Evolutionary conservation across 2,113 vertebrate species (phyloP).

Genomic region (Caretta caretta): DNA sequence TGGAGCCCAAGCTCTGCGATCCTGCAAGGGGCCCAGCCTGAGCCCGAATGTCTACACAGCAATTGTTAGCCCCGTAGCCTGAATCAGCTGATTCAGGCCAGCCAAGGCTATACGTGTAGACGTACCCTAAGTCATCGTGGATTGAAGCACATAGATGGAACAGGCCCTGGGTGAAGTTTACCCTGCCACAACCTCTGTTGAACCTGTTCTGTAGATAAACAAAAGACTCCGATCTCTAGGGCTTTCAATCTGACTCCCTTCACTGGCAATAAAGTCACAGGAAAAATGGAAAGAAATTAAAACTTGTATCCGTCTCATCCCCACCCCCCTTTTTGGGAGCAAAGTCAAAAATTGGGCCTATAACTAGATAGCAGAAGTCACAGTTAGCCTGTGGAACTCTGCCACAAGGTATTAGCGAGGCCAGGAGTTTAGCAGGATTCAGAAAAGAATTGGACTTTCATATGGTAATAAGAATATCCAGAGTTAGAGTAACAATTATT

Average conservation of each 20-base stretch:
- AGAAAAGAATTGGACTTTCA: neutral
- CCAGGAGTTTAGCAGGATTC: neutral
- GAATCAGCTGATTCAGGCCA: neutral
- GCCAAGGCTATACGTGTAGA: neutral
- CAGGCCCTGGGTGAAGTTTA: neutral
- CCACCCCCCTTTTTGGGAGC: neutral
- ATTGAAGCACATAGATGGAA: slow-evolving; percentile 8
- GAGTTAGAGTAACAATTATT: neutral
- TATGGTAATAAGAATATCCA: neutral
- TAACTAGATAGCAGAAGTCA: neutral
- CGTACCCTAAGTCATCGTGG: neutral
- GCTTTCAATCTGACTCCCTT: slow-evolving; percentile 39
- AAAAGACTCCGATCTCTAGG: slow-evolving; percentile 5
- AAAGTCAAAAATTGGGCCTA: neutral
- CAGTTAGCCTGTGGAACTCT: neutral
- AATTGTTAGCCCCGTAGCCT: neutral
- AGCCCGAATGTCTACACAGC: neutral
- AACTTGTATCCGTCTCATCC: neutral
- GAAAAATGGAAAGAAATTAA: neutral
- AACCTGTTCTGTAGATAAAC: slow-evolving; percentile 30
- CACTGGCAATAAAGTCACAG: neutral
- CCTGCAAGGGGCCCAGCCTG: neutral
- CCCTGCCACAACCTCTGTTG: neutral
- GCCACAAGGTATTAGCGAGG: neutral
- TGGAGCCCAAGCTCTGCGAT: neutral